Base-by-base conservation (phyloP, 2,888 invertebrate species). In the Timandra comae region DNA sequence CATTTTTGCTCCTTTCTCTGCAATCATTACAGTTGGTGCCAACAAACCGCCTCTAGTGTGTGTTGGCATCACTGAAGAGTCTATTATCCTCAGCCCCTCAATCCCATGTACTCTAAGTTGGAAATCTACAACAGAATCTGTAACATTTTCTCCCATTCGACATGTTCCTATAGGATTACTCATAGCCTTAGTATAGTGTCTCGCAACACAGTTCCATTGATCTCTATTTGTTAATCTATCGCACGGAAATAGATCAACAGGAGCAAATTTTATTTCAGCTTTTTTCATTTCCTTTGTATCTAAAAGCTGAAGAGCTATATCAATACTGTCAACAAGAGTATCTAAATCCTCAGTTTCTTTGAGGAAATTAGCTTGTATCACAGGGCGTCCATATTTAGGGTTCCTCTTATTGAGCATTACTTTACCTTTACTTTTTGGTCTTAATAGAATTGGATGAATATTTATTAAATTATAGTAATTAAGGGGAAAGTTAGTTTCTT, bases 131-230 rank as follows among this genome's bases (percentile, higher is more conserved):
- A 86, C 86, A 13, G 86, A 81, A 31, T 60, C 53, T 7, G 78
- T 76, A 16, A 50, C 64, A 39, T 82, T 81, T 21, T 58, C 69
- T 10, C 86, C 86, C 85, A 86, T 86, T 29, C 71, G 65, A 51
- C 86, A 86, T 2, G 86, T 85, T 4, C 86, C 86, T 36, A 86
- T 61, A 2, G 86, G 84, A 46, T 81, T 79, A 41, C 69, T 70
- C 51, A 85, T 56, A 29, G 86, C 79, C 61, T 75, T 84, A 9
- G 86, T 86, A 30, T 80, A 85, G 62, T 86, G 86, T 41, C 82
- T 68, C 1, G 81, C 73, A 36, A 86, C 74, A 55, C 86, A 86
- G 37, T 81, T 84, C 86, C 86, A 86, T 38, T 80, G 84, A 46
- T 84, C 81, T 57, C 84, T 72, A 42, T 77, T 80, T 26, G 52